These are phyloP conservation scores for Protophormia terraenovae DNA, from an alignment of 2,888 invertebrate species.

Conservation along the genomic window DNA sequence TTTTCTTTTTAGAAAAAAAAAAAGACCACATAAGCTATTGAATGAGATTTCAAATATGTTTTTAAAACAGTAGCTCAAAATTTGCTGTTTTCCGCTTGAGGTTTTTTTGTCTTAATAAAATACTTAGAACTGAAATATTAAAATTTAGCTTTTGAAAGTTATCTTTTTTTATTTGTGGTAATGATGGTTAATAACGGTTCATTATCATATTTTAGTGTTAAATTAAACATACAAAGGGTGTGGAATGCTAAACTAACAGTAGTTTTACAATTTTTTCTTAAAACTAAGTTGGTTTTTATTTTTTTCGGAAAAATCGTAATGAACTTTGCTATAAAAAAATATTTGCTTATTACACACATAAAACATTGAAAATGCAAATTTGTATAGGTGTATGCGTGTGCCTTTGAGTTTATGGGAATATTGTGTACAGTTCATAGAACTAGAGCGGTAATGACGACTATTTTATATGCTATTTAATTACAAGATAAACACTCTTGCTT, in stretches of 20 bases:
- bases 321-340: not conserved
- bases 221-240: constrained; percentile 65
- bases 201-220: constrained; percentile 65
- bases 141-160: constrained; percentile 21
- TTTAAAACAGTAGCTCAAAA: not conserved
- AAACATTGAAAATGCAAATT: constrained; percentile 17
- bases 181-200: constrained; percentile 55
- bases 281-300: not conserved
- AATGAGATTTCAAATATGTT: not conserved
- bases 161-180: not conserved
- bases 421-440: too few relatives aligned
- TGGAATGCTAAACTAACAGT: constrained; percentile 53
- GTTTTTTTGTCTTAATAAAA: constrained; percentile 4
- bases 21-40: not conserved
- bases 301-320: constrained; percentile 14
- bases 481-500: too few relatives aligned
- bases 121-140: not conserved
- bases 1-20: not conserved
- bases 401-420: not conserved
- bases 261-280: constrained; percentile 18
- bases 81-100: constrained; percentile 45
- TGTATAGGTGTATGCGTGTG: not conserved
- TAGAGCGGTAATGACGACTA: too few relatives aligned
- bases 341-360: not conserved
- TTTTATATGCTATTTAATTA: too few relatives aligned